Conservation (phyloP, 1,140 invertebrate species). For the Diploscapter pachys region DNA sequence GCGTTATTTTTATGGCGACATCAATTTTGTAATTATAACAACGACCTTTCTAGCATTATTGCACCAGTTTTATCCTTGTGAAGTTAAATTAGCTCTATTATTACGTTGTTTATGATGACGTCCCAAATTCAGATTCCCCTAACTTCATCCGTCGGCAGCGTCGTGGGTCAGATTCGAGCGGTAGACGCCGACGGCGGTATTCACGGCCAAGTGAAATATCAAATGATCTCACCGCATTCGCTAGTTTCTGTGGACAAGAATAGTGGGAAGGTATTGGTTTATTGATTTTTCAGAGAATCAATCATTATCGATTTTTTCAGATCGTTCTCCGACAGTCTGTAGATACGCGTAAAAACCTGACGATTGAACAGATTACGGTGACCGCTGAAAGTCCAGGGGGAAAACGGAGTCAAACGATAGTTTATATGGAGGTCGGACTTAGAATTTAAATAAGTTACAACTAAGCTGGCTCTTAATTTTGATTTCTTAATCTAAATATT, state of each 20-base stretch:
- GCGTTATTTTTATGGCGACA: conserved; percentile 8
- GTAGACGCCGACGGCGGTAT: conserved; percentile 43
- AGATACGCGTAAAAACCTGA: conserved; percentile 18
- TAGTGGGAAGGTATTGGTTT: conserved; percentile 31
- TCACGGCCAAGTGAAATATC: conserved; percentile 45
- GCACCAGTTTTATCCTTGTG: too few species aligned
- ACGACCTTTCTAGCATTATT: too few species aligned
- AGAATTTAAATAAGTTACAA: not conserved
- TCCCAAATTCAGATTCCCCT: conserved; percentile 40
- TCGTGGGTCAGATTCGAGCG: conserved; percentile 45
- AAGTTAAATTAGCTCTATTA: too few species aligned
- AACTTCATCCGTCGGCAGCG: conserved; percentile 32
- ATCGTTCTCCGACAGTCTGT: conserved; percentile 27
- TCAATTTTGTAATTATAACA: too few species aligned
- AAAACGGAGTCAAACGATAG: conserved; percentile 24
- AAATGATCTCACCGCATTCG: conserved; percentile 22
- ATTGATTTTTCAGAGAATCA: not conserved
- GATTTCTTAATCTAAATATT: too few species aligned
- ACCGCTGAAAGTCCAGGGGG: conserved; percentile 37
- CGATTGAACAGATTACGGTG: conserved; percentile 45
- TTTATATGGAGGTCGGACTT: conserved; percentile 29
- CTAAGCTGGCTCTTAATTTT: too few species aligned
- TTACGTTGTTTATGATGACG: too few species aligned
- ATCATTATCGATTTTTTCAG: conserved; percentile 5
- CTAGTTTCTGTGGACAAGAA: conserved; percentile 41